These are phyloP conservation scores for Bubo scandiacus DNA, from an alignment of 2,113 vertebrate genomes.

Conservation along the genomic window DNA sequence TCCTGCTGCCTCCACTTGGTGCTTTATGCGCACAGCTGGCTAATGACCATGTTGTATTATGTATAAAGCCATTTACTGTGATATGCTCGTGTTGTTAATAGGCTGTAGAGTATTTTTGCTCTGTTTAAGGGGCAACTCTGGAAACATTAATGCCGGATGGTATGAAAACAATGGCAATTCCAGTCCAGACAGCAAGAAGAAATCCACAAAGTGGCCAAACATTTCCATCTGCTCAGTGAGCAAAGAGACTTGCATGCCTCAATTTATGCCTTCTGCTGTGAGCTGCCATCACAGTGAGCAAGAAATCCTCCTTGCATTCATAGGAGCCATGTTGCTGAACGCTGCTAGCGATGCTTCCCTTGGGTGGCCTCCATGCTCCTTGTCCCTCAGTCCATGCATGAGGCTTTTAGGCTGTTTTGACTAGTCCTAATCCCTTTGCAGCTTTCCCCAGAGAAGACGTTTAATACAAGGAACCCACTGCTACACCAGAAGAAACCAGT, in stretches of 20 bases:
- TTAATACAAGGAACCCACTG: not conserved
- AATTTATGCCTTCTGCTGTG: not conserved
- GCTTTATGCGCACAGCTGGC: slow-evolving; percentile 49
- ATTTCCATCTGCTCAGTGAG: slow-evolving; percentile 59
- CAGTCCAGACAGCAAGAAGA: slow-evolving; percentile 13
- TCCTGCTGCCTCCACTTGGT: slow-evolving; percentile 14
- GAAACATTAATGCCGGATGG: slow-evolving; percentile 11
- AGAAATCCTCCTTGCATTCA: not conserved
- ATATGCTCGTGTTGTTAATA: not conserved
- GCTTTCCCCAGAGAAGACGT: not conserved
- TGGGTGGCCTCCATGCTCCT: not conserved
- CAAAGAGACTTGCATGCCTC: not conserved
- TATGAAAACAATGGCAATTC: slow-evolving; percentile 50
- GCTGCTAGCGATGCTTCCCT: not conserved
- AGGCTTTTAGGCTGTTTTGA: not conserved
- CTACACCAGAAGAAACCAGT: not conserved
- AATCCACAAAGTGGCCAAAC: slow-evolving; percentile 32
- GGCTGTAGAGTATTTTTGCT: slow-evolving; percentile 1
- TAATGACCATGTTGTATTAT: slow-evolving; percentile 31
- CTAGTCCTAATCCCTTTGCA: not conserved
- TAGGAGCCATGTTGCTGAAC: not conserved
- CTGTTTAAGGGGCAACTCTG: slow-evolving; percentile 36
- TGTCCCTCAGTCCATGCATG: not conserved
- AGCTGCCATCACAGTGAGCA: not conserved
- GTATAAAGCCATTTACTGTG: slow-evolving; percentile 18